Conservation (phyloP, 2,797 vertebrate species). For the Manis javanica region DNA sequence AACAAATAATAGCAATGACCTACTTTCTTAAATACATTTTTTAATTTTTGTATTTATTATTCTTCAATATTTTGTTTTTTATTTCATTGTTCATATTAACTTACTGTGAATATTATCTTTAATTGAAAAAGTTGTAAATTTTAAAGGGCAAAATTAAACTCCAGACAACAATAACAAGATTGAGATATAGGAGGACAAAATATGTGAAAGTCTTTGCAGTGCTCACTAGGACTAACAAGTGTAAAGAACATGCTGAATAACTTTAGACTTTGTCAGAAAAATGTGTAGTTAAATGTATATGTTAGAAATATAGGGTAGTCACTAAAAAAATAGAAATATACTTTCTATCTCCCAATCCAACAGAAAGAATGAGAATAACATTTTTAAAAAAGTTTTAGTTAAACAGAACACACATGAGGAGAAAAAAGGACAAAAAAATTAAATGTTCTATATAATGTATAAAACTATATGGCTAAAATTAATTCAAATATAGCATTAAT, state of each 20-base stretch:
- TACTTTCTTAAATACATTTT: background rate
- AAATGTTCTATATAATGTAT: background rate
- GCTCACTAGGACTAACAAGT: background rate
- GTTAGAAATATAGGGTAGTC: background rate
- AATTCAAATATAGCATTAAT: background rate
- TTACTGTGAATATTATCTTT: background rate
- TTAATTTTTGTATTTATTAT: background rate
- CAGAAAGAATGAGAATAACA: background rate
- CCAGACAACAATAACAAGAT: background rate
- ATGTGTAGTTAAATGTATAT: background rate
- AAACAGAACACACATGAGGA: background rate
- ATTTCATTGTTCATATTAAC: background rate
- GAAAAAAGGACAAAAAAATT: background rate
- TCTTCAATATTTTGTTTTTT: background rate
- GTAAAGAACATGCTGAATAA: background rate
- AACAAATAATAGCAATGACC: background rate
- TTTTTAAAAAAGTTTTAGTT: background rate
- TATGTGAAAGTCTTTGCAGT: background rate
- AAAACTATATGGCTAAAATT: background rate
- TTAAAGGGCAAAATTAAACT: constrained; percentile 18
- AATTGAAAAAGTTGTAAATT: background rate
- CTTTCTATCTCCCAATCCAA: background rate
- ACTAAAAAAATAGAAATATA: constrained; percentile 3
- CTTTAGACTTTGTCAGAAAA: background rate
- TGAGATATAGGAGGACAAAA: background rate